A percentile compares a stretch with the other conserved stretches of the same genome.
phyloP scores from a whole-genome alignment of 2,797 vertebrate species.

The Simalia tracyae region DNA sequence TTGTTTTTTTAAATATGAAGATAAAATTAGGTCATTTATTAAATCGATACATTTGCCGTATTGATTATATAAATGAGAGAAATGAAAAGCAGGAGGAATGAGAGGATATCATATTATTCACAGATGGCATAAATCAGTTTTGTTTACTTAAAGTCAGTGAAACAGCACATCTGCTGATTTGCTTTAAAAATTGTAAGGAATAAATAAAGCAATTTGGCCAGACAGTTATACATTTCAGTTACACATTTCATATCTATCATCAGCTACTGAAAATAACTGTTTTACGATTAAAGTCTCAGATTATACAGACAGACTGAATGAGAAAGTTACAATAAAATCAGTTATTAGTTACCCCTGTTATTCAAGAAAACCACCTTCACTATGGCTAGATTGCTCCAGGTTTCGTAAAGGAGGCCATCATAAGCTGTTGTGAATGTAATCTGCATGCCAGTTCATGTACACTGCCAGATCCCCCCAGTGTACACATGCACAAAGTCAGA shows the following conservation, averaged over 20 bases:
- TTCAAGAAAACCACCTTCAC: conserved; percentile 5
- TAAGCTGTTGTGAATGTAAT: neutral
- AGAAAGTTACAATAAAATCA: conserved; percentile 2
- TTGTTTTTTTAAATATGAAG: neutral
- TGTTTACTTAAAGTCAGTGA: conserved; percentile 21
- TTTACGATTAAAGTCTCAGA: conserved; percentile 2
- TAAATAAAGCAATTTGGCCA: conserved; percentile 16
- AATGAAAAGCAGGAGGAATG: conserved; percentile 14
- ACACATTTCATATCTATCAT: neutral
- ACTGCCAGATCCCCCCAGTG: neutral
- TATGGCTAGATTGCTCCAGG: neutral
- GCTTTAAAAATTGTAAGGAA: conserved; percentile 20
- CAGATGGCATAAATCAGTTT: neutral
- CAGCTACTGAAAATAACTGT: neutral
- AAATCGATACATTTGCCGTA: conserved; percentile 35
- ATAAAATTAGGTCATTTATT: conserved; percentile 9
- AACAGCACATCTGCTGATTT: neutral
- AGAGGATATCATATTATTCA: conserved; percentile 11
- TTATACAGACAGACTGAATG: neutral
- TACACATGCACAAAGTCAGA: neutral
- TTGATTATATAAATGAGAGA: conserved; percentile 22
- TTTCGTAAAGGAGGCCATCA: neutral
- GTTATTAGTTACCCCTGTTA: conserved; percentile 21
- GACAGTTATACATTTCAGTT: conserved; percentile 13
- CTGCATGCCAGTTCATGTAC: neutral